A percentile compares a stretch with the other conserved stretches of the same genome.
Evolutionary conservation across 1,140 invertebrate genomes (phyloP).

Genomic region (Homalodisca vitripennis): DNA sequence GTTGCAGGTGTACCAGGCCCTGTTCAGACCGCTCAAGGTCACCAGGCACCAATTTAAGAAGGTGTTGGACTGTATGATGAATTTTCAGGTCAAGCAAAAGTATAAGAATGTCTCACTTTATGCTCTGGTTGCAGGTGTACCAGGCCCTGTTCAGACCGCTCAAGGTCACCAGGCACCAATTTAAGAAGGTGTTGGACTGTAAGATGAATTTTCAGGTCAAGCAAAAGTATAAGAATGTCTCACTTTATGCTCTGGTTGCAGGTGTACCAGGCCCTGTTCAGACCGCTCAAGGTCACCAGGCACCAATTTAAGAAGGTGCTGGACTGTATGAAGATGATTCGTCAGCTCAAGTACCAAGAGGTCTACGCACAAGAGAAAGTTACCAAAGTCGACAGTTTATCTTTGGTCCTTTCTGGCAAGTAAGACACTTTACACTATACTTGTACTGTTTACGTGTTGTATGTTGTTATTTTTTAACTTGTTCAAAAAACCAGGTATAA

Average conservation of each 20-base stretch:
- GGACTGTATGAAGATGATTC: constrained; percentile 77
- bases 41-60: constrained; percentile 77
- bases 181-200: constrained; percentile 75
- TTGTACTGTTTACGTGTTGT: neutral
- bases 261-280: constrained; percentile 80
- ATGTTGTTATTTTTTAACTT: too few relatives aligned
- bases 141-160: constrained; percentile 78
- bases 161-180: constrained; percentile 75
- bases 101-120: too few relatives aligned
- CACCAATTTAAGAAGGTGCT: constrained; percentile 80
- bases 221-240: too few relatives aligned
- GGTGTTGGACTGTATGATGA: too few relatives aligned
- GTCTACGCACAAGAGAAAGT: constrained; percentile 87
- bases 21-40: constrained; percentile 81
- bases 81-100: too few relatives aligned
- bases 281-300: constrained; percentile 75
- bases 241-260: constrained; percentile 52
- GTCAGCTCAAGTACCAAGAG: constrained; percentile 77
- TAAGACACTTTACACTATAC: constrained; percentile 57
- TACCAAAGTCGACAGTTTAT: constrained; percentile 83
- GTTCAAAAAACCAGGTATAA: too few relatives aligned
- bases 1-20: constrained; percentile 71
- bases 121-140: constrained; percentile 67
- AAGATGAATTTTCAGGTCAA: constrained; percentile 70
- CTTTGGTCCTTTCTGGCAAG: constrained; percentile 84